A percentile compares a stretch with the other conserved stretches of the same genome.
Conservation (phyloP, 2,888 invertebrate genomes). For the Eretmocerus hayati region DNA sequence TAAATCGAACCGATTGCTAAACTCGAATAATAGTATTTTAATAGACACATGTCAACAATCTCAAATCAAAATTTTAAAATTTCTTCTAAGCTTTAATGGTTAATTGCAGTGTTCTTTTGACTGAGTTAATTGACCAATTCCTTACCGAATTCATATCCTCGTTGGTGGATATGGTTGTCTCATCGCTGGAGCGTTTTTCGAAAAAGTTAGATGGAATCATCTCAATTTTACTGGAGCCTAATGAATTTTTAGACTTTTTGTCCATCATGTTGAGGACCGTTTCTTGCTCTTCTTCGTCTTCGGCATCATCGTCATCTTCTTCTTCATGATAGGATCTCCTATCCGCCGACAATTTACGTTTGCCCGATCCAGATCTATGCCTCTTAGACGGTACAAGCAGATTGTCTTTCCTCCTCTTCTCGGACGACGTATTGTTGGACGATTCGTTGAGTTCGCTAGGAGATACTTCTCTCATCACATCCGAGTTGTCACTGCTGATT, state of each 20-base stretch:
- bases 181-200: slow-evolving; percentile 20
- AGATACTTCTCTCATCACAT: not conserved
- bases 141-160: slow-evolving; percentile 20
- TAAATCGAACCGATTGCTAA: no score
- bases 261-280: slow-evolving; percentile 15
- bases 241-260: slow-evolving; percentile 12
- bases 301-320: slow-evolving; percentile 11
- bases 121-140: not conserved
- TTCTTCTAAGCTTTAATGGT: no score
- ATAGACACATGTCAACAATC: no score
- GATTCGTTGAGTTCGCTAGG: not conserved
- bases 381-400: not conserved
- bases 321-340: slow-evolving; percentile 1
- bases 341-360: slow-evolving; percentile 7
- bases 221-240: slow-evolving; percentile 12
- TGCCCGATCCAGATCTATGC: slow-evolving; percentile 8
- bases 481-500: slow-evolving; percentile 2
- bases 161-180: slow-evolving; percentile 24
- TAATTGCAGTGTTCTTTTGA: no score
- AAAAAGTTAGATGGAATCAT: slow-evolving; percentile 13
- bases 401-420: not conserved
- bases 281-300: slow-evolving; percentile 13
- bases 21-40: no score
- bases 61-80: no score
- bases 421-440: not conserved